Evolutionary conservation across 2,888 invertebrate species (phyloP).

Genomic region (Cremastinae sp.): DNA sequence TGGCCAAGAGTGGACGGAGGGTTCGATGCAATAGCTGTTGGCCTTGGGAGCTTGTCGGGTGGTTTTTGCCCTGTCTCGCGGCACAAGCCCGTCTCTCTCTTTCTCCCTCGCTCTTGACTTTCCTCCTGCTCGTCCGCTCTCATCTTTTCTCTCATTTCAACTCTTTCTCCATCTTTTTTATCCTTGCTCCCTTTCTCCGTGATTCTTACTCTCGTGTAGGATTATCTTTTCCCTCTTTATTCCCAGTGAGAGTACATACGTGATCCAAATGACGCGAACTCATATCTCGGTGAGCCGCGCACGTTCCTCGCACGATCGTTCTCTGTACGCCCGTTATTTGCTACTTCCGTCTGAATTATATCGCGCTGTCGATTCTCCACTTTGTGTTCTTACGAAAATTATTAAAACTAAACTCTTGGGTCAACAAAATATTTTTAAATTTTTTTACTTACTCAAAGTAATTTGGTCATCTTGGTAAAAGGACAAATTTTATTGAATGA

Average conservation of each 20-base stretch:
- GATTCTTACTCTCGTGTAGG: constrained; percentile 44
- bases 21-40: constrained; percentile 66
- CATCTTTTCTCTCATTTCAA: no score
- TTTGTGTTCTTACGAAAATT: constrained; percentile 3
- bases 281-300: constrained; percentile 24
- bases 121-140: no score
- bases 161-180: no score
- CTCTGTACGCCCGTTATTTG: constrained; percentile 30
- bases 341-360: constrained; percentile 46
- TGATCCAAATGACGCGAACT: constrained; percentile 57
- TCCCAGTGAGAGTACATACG: constrained; percentile 59
- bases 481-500: no score
- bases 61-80: constrained; percentile 61
- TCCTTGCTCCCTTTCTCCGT: constrained; percentile 35
- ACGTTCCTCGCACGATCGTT: constrained; percentile 25
- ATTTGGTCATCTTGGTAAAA: no score
- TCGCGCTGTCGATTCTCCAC: constrained; percentile 12
- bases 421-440: no score
- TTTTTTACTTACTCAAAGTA: no score
- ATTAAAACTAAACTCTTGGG: no score
- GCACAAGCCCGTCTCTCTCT: constrained; percentile 45
- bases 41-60: constrained; percentile 65
- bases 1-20: constrained; percentile 62
- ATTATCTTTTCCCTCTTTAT: constrained; percentile 45
- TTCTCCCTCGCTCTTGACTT: constrained; percentile 26